These are phyloP conservation scores for Pleuronectes platessa DNA, from an alignment of 2,113 vertebrate genomes.

Conservation along the genomic window DNA sequence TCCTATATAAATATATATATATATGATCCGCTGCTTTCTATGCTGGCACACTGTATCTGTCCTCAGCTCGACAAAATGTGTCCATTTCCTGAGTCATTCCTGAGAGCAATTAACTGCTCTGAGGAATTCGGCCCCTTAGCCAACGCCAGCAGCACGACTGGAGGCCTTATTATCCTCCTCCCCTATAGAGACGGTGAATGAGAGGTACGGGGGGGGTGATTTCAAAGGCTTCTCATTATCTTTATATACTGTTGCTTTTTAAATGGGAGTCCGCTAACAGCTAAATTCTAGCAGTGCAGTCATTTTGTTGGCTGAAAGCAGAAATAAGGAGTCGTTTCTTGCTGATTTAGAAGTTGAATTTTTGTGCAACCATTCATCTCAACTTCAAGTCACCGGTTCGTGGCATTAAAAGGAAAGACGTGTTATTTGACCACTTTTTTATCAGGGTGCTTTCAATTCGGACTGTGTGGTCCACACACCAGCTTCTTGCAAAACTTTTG, in stretches of 20 bases:
- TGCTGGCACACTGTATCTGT: conserved; percentile 62
- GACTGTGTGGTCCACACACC: conserved; percentile 34
- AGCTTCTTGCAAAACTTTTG: conserved; percentile 51
- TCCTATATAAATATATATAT: conserved; percentile 1
- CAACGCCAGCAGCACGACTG: conserved; percentile 53
- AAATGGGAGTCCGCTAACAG: conserved; percentile 11
- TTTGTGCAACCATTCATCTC: conserved; percentile 24
- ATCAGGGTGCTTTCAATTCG: conserved; percentile 30
- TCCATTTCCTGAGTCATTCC: conserved; percentile 77
- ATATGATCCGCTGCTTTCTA: conserved; percentile 24
- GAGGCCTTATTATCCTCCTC: conserved; percentile 67
- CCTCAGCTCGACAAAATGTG: conserved; percentile 62
- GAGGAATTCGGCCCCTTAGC: conserved; percentile 68
- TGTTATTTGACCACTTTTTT: conserved; percentile 16
- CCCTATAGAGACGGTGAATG: conserved; percentile 49
- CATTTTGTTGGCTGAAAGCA: conserved; percentile 21
- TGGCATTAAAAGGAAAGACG: conserved; percentile 21
- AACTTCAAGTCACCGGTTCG: conserved; percentile 17
- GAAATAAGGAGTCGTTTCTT: conserved; percentile 13
- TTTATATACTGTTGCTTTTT: conserved; percentile 40
- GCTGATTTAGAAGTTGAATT: conserved; percentile 12
- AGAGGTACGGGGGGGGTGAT: conserved; percentile 12
- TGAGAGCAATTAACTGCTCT: conserved; percentile 72
- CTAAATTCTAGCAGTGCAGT: neutral
- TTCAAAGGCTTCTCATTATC: conserved; percentile 50